Evolutionary conservation across 2,888 invertebrate genomes (phyloP), one percentile per base, ranked within the genome.

Genomic region (Blomia tropicalis): DNA sequence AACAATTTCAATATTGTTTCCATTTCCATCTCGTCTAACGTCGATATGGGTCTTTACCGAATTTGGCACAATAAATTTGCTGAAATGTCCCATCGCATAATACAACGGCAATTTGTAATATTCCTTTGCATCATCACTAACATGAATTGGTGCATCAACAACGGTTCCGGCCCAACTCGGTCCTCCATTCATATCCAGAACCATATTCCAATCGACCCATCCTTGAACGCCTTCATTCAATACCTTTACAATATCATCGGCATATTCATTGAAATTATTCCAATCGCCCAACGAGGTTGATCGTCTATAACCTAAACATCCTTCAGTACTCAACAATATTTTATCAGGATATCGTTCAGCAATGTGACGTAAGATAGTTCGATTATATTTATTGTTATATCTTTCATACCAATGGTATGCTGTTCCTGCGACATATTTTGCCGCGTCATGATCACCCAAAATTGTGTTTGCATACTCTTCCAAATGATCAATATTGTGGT

Each of bases 171-270:
- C 81, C 81, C 84, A 87, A 70, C 83, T 86, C 0, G 91, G 91
- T 0, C 89, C 88, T 22, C 90, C 90, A 0, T 71, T 66, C 62
- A 78, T 73, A 71, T 87, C 78, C 23, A 92, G 73, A 22, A 82
- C 83, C 59, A 91, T 75, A 73, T 92, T 93, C 90, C 90, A 92
- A 72, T 92, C 90, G 0, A 86, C 78, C 89, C 90, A 92, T 1
- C 86, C 89, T 23, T 79, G 78, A 0, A 83, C 82, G 75, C 81
- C 83, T 72, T 85, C 22, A 30, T 61, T 61, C 7, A 61, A 17
- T 51, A 82, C 82, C 70, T 79, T 73, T 25, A 87, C 77, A 59
- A 86, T 85, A 66, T 83, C 77, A 58, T 71, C 68, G 1, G 82
- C 78, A 70, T 87, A 85, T 43, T 70, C 70, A 67, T 82, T 81